These are phyloP conservation scores for Peromyscus leucopus DNA, from an alignment of 2,113 vertebrate genomes.

Conservation along the genomic window DNA sequence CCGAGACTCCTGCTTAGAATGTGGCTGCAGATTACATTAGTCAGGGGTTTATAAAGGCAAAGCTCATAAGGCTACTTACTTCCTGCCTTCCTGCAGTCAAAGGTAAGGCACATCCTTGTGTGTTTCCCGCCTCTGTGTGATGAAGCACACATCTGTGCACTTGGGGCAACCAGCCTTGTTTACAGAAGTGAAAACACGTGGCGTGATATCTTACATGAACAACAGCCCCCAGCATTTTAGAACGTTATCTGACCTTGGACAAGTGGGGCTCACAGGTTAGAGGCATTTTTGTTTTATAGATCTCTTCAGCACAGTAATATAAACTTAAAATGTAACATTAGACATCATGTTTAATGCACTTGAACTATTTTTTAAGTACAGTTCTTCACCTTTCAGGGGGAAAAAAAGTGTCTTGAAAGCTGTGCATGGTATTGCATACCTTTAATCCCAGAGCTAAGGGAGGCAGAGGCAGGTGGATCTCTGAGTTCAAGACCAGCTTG, in stretches of 20 bases:
- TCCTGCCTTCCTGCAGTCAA: background rate
- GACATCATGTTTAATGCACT: background rate
- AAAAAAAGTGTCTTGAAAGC: constrained; percentile 47
- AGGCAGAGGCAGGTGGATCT: background rate
- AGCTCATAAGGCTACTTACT: background rate
- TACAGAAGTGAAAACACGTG: background rate
- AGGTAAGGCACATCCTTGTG: background rate
- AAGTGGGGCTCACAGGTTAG: background rate
- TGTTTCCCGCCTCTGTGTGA: background rate
- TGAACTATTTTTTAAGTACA: background rate
- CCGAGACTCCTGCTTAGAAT: background rate
- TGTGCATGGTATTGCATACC: background rate
- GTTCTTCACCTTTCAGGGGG: constrained; percentile 38
- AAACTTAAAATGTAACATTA: background rate
- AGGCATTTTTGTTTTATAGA: background rate
- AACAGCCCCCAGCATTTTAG: background rate
- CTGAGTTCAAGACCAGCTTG: background rate
- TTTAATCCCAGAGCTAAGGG: background rate
- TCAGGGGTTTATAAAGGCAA: background rate
- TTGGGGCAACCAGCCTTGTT: background rate
- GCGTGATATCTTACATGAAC: background rate
- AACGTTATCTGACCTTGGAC: background rate
- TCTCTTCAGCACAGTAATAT: background rate
- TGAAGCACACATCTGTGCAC: background rate
- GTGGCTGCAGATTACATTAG: background rate